Base-by-base conservation (phyloP, 2,888 invertebrate genomes). In the Holacanthella duospinosa region DNA sequence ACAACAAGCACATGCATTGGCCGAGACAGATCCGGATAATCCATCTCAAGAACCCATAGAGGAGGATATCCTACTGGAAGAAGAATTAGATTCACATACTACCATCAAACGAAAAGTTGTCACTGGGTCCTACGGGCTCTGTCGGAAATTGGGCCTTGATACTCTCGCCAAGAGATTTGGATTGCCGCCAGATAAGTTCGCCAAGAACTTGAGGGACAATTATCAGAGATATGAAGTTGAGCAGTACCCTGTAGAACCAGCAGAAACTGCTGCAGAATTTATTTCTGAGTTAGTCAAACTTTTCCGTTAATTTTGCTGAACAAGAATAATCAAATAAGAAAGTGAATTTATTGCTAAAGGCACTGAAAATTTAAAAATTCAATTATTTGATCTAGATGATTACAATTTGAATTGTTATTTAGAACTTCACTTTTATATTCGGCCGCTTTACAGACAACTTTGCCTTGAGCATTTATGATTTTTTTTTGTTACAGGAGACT, bases 141-240 rank as follows among this genome's bases (percentile, higher is more conserved):
- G 94, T 74, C 82, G 86, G 60, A 87, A 86, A 76, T 89, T 90
- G 1, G 92, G 92, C 27, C 82, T 94, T 16, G 89, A 85, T 74
- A 85, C 86, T 0, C 82, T 96, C 55, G 91, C 91, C 1, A 89
- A 88, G 76, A 87, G 87, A 75, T 97, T 96, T 78, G 97, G 97
- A 66, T 79, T 99, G 60, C 85, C 87, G 0, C 93, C 97, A 0
- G 92, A 93, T 76, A 88, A 96, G 78, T 95, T 93, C 77, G 94
- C 93, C 0, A 95, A 96, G 79, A 97, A 99, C 80, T 81, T 97
- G 6, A 84, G 93, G 1, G 95, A 96, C 75, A 93, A 93, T 77
- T 96, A 96, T 77, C 92, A 93, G 77, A 82, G 93, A 19, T 90
- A 94, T 76, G 96, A 96, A 75, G 92, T 96, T 1, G 94, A 94